Evolutionary conservation across 2,113 vertebrate species (phyloP), one percentile per base, ranked within the genome.

Genomic region (Seriola aureovittata): DNA sequence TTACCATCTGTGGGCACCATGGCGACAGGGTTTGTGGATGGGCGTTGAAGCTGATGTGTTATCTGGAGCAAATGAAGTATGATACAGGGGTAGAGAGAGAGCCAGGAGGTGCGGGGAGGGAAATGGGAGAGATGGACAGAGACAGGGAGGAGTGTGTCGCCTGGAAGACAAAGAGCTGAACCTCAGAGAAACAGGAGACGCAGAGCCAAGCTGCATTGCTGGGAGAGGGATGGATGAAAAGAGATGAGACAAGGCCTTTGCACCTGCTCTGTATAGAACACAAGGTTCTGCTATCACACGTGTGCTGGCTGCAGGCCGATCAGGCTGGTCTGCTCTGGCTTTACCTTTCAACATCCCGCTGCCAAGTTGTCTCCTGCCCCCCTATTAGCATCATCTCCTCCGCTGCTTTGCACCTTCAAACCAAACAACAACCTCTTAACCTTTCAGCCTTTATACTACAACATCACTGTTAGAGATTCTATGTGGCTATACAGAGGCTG

Each of bases 1-100:
- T 91, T 85, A 17, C 93, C 92, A 93, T 94, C 93, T 93, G 92
- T 80, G 86, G 89, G 90, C 80, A 73, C 90, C 88, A 90, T 86
- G 78, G 91, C 64, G 90, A 94, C 92, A 48, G 74, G 73, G 90
- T 86, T 91, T 86, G 87, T 55, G 85, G 90, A 80, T 80, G 75
- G 77, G 73, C 32, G 58, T 64, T 50, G 70, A 82, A 77, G 89
- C 85, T 88, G 86, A 91, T 89, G 89, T 82, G 89, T 90, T 93
- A 91, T 93, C 89, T 86, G 82, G 72, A 81, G 83, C 80, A 83
- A 89, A 91, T 85, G 59, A 85, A 83, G 85, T 81, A 82, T 84
- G 82, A 85, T 81, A 42, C 65, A 44, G 40, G 42, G 42, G 40
- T 40, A 14, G 16, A 4, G 17, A 29, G 32, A 8, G 21, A 14